Percentiles rank a stretch among this genome's conserved stretches.
These are phyloP conservation scores for Oryzias woworae DNA, from an alignment of 2,113 vertebrate species.

Conservation along the genomic window DNA sequence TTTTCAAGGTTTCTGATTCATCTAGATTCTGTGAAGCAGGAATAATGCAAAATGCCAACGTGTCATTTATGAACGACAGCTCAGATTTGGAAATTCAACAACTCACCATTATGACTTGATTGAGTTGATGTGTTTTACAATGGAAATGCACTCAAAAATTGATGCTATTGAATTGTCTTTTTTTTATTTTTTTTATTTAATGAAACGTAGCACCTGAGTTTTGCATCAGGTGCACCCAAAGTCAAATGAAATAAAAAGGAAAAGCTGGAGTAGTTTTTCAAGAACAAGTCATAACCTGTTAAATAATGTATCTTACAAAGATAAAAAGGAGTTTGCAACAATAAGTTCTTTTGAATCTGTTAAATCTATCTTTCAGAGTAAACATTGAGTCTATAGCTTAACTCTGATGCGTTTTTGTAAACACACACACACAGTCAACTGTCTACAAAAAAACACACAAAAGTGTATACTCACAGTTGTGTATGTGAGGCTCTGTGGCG, in stretches of 20 bases:
- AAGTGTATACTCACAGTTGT: constrained; percentile 56
- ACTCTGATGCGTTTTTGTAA: neutral
- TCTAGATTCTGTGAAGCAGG: constrained; percentile 27
- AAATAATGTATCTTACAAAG: too few relatives aligned
- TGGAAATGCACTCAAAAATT: neutral
- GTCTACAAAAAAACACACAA: neutral
- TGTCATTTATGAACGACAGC: constrained; percentile 11
- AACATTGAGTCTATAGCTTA: neutral
- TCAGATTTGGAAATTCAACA: constrained; percentile 25
- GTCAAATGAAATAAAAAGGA: constrained; percentile 7
- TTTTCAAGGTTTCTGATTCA: constrained; percentile 38
- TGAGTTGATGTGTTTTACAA: neutral
- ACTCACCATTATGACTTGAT: constrained; percentile 11
- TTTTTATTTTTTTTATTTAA: neutral
- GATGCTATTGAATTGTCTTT: constrained; percentile 6
- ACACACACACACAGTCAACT: neutral
- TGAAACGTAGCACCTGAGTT: neutral
- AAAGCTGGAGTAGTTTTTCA: too few relatives aligned
- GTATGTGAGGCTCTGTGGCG: constrained; percentile 11
- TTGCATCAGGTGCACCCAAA: constrained; percentile 1
- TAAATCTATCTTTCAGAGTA: neutral
- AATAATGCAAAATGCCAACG: constrained; percentile 44
- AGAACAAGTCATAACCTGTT: too few relatives aligned
- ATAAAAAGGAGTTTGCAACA: too few relatives aligned
- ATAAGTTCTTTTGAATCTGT: neutral